Evolutionary conservation across 2,113 vertebrate species (phyloP).

Genomic region (Erpornis zantholeuca): DNA sequence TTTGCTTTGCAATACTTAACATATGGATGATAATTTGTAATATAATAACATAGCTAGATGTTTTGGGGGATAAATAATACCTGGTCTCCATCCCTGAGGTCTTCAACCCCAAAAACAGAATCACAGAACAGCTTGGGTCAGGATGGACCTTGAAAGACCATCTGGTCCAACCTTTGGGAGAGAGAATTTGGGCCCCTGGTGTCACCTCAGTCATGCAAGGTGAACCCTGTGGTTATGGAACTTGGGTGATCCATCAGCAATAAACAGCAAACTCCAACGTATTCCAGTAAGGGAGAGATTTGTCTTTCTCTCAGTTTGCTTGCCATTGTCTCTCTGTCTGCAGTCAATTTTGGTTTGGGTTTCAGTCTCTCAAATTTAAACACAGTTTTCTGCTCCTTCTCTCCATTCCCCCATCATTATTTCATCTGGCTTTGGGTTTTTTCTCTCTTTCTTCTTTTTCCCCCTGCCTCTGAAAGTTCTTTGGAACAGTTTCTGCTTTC

Average conservation of each 20-base stretch:
- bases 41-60: no score
- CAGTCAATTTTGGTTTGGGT: background rate
- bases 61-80: background rate
- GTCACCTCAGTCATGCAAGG: background rate
- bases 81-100: background rate
- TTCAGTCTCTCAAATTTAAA: background rate
- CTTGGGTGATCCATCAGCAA: background rate
- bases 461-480: background rate
- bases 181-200: background rate
- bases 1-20: no score
- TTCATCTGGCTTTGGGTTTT: background rate
- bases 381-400: background rate
- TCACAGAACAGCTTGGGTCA: background rate
- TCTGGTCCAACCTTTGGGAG: background rate
- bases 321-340: background rate
- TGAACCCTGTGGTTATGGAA: background rate
- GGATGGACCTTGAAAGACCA: accelerated
- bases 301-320: background rate
- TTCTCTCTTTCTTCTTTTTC: accelerated
- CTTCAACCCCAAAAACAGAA: background rate
- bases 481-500: background rate
- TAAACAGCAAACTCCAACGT: background rate
- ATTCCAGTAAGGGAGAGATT: background rate
- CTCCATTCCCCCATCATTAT: background rate
- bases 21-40: no score